Base-by-base conservation (phyloP, 2,888 invertebrate species). In the Microctonus brassicae region DNA sequence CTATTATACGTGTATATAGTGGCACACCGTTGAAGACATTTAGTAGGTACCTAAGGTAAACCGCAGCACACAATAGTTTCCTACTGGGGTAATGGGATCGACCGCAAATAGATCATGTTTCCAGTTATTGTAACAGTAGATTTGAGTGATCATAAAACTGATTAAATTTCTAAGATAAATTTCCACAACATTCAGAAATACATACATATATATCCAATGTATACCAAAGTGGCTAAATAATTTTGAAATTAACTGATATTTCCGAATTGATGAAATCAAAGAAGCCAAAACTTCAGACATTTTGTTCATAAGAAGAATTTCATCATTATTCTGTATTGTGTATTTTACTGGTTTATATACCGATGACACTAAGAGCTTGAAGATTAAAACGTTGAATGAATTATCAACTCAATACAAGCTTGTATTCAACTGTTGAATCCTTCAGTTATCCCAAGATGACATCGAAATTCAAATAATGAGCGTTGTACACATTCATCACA, bases 11-110 rank as follows among this genome's bases (percentile, higher is more conserved):
- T 24, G 55, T 55, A 55, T 55, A 24, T 13, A 5, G n/a, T 22
- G 7, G 39, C 39, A 39, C n/a, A 3, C 42, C 26, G 62, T 24
- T 39, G 36, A 20, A 39, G 62, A 62, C 62, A 62, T 62, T 62
- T 24, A 39, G 7, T 39, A 47, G 47, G 47, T 47, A 39, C 39
- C 36, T 39, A 13, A 39, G 36, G 17, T 42, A 62, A 42, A 62
- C 62, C 62, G 22, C 62, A 62, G n/a, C 11, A 39, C 34, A 62
- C 24, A 62, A 36, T 62, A 20, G 34, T 36, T 60, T 33, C 4
- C 34, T 60, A 10, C n/a, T 60, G 20, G 24, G 20, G 20, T 26
- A 60, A 36, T 33, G 34, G 60, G 60, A 29, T 34, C 60, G 24
- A 24, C 26, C 26, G 10, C 55, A 55, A 55, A 55, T 26, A 26